A percentile compares a stretch with the other conserved stretches of the same genome.
These are phyloP conservation scores for Nycteola revayana DNA, from an alignment of 2,888 invertebrate species.

Conservation along the genomic window DNA sequence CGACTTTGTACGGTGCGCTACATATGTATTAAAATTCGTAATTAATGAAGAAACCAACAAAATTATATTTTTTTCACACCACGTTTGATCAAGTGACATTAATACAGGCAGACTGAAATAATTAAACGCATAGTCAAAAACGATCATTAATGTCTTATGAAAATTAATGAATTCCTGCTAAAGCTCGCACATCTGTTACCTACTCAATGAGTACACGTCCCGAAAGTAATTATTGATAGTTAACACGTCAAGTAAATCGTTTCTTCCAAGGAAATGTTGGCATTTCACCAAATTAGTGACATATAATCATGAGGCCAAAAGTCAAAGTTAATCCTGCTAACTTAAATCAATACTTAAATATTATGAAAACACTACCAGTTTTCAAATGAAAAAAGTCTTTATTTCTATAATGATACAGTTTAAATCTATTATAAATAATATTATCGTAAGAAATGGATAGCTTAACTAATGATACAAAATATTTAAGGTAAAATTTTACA, in stretches of 20 bases:
- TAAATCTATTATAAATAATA: slow-evolving; percentile 10
- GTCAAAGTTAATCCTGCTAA: slow-evolving; percentile 37
- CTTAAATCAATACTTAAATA: slow-evolving; percentile 8
- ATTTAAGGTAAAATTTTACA: slow-evolving; percentile 56
- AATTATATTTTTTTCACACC: too few relatives aligned
- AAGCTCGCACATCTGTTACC: slow-evolving; percentile 21
- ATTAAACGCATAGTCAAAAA: too few relatives aligned
- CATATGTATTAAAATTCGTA: too few relatives aligned
- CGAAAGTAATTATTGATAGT: slow-evolving; percentile 21
- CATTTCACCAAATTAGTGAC: slow-evolving; percentile 56
- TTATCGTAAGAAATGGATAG: slow-evolving; percentile 11
- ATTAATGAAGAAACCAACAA: too few relatives aligned
- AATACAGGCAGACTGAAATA: too few relatives aligned
- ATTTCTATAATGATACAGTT: slow-evolving; percentile 22
- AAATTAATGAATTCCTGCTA: too few relatives aligned
- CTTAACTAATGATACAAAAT: slow-evolving; percentile 60
- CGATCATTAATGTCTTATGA: too few relatives aligned
- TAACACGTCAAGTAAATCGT: slow-evolving; percentile 41
- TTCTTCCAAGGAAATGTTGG: slow-evolving; percentile 45
- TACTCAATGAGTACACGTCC: slow-evolving; percentile 13
- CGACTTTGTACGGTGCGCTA: too few relatives aligned
- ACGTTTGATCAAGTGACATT: too few relatives aligned
- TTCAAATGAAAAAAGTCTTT: slow-evolving; percentile 22
- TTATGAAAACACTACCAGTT: not conserved
- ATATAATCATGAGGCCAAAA: slow-evolving; percentile 56